Percentiles rank a stretch among this genome's conserved stretches.
Evolutionary conservation across 1,140 invertebrate genomes (phyloP).

Genomic region (Prorops nasuta): DNA sequence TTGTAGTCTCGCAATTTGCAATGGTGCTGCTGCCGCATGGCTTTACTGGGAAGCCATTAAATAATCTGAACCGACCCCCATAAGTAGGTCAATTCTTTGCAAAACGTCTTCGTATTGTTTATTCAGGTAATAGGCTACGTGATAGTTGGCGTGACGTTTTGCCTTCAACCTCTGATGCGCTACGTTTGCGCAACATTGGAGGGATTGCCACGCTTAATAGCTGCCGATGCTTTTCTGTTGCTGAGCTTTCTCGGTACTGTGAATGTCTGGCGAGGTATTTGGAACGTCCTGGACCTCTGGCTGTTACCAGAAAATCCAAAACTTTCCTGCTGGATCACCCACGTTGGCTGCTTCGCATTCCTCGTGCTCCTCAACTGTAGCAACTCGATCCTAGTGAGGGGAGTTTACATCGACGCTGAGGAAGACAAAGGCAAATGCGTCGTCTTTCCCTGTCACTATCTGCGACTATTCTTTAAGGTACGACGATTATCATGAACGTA

Average conservation of each 20-base stretch:
- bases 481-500: slow-evolving; percentile 5
- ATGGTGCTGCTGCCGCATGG: too few species aligned
- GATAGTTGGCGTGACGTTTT: slow-evolving; percentile 69
- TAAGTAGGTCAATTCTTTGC: too few species aligned
- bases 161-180: slow-evolving; percentile 69
- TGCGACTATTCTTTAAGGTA: slow-evolving; percentile 73
- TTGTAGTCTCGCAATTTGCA: too few species aligned
- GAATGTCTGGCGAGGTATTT: slow-evolving; percentile 84
- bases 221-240: slow-evolving; percentile 74
- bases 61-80: too few species aligned
- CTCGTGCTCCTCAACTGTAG: slow-evolving; percentile 79
- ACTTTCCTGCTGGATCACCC: slow-evolving; percentile 75
- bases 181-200: slow-evolving; percentile 65
- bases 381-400: slow-evolving; percentile 78
- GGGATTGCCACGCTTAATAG: slow-evolving; percentile 65
- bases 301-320: slow-evolving; percentile 73
- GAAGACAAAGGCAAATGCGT: slow-evolving; percentile 77
- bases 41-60: not conserved
- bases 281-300: slow-evolving; percentile 78
- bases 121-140: slow-evolving; percentile 75
- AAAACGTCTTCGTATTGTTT: too few species aligned
- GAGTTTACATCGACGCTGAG: slow-evolving; percentile 81
- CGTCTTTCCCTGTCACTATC: slow-evolving; percentile 77
- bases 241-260: slow-evolving; percentile 78
- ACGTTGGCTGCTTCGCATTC: slow-evolving; percentile 69